These are phyloP conservation scores for Parascotia fuliginaria DNA, from an alignment of 2,888 invertebrate species.

Conservation along the genomic window DNA sequence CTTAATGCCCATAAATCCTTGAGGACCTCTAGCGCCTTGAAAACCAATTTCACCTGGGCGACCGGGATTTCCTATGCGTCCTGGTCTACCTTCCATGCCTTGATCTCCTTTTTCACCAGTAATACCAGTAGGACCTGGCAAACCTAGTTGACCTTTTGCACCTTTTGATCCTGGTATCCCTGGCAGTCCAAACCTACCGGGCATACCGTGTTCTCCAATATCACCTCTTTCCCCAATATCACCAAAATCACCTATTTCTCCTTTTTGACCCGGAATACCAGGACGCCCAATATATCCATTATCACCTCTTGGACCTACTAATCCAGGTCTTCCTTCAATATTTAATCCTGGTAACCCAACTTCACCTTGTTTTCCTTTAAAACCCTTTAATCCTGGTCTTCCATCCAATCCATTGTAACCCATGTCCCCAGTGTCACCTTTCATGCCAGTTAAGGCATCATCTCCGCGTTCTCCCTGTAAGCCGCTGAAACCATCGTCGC, in stretches of 20 bases:
- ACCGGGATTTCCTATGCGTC: conserved; percentile 83
- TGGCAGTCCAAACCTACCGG: conserved; percentile 84
- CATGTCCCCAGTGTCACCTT: conserved; percentile 77
- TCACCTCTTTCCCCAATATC: conserved; percentile 81
- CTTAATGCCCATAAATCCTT: conserved; percentile 39
- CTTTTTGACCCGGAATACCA: conserved; percentile 74
- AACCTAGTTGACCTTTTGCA: conserved; percentile 74
- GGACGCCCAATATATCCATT: conserved; percentile 86
- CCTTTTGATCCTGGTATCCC: conserved; percentile 84
- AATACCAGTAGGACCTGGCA: conserved; percentile 74
- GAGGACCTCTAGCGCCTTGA: conserved; percentile 35
- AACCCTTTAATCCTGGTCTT: conserved; percentile 52
- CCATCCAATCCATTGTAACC: conserved; percentile 83
- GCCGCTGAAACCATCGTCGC: conserved; percentile 84
- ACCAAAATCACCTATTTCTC: conserved; percentile 87
- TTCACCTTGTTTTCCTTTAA: conserved; percentile 42
- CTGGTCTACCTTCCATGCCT: conserved; percentile 61
- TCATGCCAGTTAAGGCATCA: conserved; percentile 86
- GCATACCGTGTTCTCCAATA: conserved; percentile 81
- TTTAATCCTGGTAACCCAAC: conserved; percentile 82
- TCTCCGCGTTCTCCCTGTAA: conserved; percentile 86
- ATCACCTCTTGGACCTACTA: conserved; percentile 64
- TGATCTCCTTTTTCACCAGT: conserved; percentile 59
- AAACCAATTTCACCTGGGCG: conserved; percentile 81
- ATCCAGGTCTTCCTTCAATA: conserved; percentile 67